Conservation (phyloP, 2,797 vertebrate species). For the Discoglossus pictus region DNA sequence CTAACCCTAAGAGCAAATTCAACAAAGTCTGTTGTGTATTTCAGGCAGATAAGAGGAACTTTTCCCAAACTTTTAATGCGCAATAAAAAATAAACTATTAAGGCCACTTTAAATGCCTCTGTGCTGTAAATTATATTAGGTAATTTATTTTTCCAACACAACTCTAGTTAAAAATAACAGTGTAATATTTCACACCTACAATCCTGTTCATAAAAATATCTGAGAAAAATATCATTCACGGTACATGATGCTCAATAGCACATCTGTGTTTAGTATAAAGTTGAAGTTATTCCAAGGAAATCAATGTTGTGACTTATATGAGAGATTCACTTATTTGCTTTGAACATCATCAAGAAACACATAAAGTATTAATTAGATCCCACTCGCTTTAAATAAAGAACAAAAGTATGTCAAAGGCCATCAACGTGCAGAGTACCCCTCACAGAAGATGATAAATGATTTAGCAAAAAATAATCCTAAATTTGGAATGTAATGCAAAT, state of each 20-base stretch:
- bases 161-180: no score
- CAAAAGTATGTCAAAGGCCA: constrained; percentile 62
- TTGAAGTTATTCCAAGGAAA: constrained; percentile 55
- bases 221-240: constrained; percentile 3
- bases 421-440: constrained; percentile 65
- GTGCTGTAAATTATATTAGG: no score
- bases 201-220: no score
- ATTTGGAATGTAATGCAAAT: constrained; percentile 56
- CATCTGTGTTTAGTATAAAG: constrained; percentile 53
- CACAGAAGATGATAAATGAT: constrained; percentile 61
- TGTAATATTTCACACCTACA: no score
- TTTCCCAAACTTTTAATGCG: no score
- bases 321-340: constrained; percentile 53
- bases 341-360: constrained; percentile 49
- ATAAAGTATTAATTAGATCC: constrained; percentile 60
- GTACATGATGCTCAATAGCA: neutral
- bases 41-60: no score
- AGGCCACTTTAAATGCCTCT: no score
- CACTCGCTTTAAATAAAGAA: constrained; percentile 65
- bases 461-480: constrained; percentile 63
- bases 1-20: no score
- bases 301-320: constrained; percentile 52
- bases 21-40: no score
- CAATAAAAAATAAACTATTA: no score
- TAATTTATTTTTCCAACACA: no score